phyloP scores from a whole-genome alignment of 1,140 invertebrate genomes.

The Trachymyrmex septentrionalis region DNA sequence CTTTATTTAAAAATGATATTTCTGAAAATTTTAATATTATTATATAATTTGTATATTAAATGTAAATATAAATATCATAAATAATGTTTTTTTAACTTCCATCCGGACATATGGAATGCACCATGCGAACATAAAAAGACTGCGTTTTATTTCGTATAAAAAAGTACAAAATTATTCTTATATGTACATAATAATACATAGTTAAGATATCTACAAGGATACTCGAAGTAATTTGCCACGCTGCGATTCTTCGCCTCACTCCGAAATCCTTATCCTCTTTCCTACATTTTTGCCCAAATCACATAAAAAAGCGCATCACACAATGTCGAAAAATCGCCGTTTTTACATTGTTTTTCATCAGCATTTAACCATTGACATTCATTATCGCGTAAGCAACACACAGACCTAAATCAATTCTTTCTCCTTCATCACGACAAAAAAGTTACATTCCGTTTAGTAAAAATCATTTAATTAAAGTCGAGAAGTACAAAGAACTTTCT shows the following conservation, averaged over 20 bases:
- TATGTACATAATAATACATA: slow-evolving; percentile 85
- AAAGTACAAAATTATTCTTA: slow-evolving; percentile 80
- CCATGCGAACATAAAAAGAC: slow-evolving; percentile 21
- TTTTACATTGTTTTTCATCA: slow-evolving; percentile 13
- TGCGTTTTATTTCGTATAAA: slow-evolving; percentile 82
- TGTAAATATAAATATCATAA: not conserved
- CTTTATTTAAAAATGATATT: not conserved
- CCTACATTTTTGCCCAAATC: slow-evolving; percentile 25
- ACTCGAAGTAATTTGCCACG: slow-evolving; percentile 60
- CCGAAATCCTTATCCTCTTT: slow-evolving; percentile 26
- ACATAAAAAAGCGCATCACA: slow-evolving; percentile 34
- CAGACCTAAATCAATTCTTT: not conserved
- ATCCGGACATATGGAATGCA: not conserved
- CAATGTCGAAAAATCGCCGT: slow-evolving; percentile 25
- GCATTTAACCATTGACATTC: not conserved
- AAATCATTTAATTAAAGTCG: not conserved
- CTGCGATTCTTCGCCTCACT: slow-evolving; percentile 52
- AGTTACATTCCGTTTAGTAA: not conserved
- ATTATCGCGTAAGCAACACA: not conserved
- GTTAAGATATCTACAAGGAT: slow-evolving; percentile 82
- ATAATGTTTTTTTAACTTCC: not conserved
- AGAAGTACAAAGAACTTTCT: not conserved
- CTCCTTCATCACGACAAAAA: not conserved
- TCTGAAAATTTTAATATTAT: not conserved
- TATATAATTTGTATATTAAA: not conserved